Percentiles rank a stretch among this genome's conserved stretches.
Evolutionary conservation across 2,113 vertebrate species (phyloP).

Genomic region (Trogon surrucura): DNA sequence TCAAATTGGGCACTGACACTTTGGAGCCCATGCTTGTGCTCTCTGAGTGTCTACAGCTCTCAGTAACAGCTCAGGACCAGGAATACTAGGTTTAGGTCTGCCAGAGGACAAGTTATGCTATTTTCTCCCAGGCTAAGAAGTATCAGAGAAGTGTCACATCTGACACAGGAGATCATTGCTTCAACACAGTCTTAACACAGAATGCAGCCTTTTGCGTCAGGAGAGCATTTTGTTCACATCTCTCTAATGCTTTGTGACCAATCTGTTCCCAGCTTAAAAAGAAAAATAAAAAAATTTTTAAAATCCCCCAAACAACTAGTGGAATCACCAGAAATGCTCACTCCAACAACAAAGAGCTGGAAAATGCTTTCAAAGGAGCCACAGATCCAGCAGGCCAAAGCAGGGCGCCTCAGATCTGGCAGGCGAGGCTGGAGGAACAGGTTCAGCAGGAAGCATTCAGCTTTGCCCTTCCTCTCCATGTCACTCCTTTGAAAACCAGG

Average conservation of each 20-base stretch:
- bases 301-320: not conserved
- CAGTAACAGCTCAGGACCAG: not conserved
- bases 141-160: not conserved
- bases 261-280: not conserved
- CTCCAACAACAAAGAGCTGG: not conserved
- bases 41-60: not conserved
- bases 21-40: not conserved
- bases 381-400: slow-evolving; percentile 13
- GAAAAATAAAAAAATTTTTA: not conserved
- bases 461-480: slow-evolving; percentile 1
- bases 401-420: not conserved
- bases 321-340: not conserved
- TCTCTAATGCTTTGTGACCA: not conserved
- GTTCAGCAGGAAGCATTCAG: slow-evolving; percentile 46
- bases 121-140: not conserved
- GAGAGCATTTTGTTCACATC: not conserved
- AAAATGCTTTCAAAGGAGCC: slow-evolving; percentile 50
- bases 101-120: not conserved
- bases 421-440: not conserved
- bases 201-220: not conserved
- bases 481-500: slow-evolving; percentile 10
- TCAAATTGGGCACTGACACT: not conserved
- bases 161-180: not conserved
- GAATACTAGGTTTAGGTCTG: not conserved
- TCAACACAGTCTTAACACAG: not conserved